These are phyloP conservation scores for Endomychus coccineus DNA, from an alignment of 2,888 invertebrate species.

Conservation along the genomic window DNA sequence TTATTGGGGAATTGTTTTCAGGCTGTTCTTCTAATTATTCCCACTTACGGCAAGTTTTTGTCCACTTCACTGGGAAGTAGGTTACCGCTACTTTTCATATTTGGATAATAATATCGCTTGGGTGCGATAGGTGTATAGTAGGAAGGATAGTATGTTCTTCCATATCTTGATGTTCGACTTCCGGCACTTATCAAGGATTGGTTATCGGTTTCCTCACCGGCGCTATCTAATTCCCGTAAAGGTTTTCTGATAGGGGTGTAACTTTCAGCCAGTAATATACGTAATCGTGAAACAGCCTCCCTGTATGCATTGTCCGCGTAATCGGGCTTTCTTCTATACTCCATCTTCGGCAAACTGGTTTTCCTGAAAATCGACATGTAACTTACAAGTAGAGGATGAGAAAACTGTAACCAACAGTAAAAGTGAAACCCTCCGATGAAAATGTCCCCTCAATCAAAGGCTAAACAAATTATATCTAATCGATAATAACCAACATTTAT, in stretches of 20 bases:
- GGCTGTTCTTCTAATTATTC: no score
- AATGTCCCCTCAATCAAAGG: no score
- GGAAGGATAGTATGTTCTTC: slow-evolving; percentile 24
- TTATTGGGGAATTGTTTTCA: no score
- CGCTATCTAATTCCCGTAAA: slow-evolving; percentile 45
- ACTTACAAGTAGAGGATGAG: no score
- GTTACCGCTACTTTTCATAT: slow-evolving; percentile 4
- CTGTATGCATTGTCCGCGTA: slow-evolving; percentile 79
- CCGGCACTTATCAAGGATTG: slow-evolving; percentile 44
- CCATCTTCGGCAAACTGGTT: slow-evolving; percentile 19
- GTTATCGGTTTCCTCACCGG: slow-evolving; percentile 54
- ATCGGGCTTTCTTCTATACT: slow-evolving; percentile 50
- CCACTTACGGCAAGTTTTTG: slow-evolving; percentile 10
- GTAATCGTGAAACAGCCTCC: slow-evolving; percentile 73
- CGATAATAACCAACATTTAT: no score
- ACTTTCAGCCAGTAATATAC: slow-evolving; percentile 69
- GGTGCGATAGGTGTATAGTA: slow-evolving; percentile 22
- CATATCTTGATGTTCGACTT: slow-evolving; percentile 29
- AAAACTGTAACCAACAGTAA: no score
- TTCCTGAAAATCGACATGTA: slow-evolving; percentile 14
- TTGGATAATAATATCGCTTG: slow-evolving; percentile 11
- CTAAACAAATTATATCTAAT: no score
- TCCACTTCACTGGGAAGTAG: slow-evolving; percentile 2
- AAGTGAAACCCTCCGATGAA: no score
- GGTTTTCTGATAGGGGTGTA: slow-evolving; percentile 52